Conservation (phyloP, 2,113 vertebrate species). For the Calyptommatus sinebrachiatus region DNA sequence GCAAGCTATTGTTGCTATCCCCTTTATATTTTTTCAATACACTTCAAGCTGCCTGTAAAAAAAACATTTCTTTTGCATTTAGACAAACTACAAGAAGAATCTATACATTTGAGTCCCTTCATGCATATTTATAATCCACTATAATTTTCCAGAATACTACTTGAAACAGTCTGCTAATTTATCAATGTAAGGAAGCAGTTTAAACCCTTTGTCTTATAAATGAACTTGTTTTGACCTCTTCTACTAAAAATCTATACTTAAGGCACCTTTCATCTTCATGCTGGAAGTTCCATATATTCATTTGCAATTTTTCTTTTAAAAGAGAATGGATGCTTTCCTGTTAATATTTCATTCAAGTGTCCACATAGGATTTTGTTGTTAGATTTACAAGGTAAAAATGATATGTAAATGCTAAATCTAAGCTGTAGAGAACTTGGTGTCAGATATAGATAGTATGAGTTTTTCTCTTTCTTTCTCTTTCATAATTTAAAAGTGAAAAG, state of each 20-base stretch:
- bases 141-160: constrained; percentile 20
- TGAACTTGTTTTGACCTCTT: neutral
- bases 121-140: constrained; percentile 27
- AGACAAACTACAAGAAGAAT: constrained; percentile 16
- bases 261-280: neutral
- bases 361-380: neutral
- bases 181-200: neutral
- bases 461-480: no score
- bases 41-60: no score
- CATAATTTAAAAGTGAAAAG: neutral
- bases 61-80: no score
- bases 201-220: neutral
- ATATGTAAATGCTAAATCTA: neutral
- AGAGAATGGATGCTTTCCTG: fast-evolving
- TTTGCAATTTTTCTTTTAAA: neutral
- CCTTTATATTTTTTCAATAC: no score
- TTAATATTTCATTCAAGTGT: neutral
- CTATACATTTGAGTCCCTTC: constrained; percentile 17
- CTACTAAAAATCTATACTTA: neutral
- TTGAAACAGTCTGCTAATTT: constrained; percentile 27
- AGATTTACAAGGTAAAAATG: neutral
- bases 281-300: neutral
- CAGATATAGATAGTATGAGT: neutral
- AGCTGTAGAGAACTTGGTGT: neutral
- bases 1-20: no score